Percentiles rank a stretch among this genome's conserved stretches.
These are phyloP conservation scores for Hormiphora californensis DNA, from an alignment of 37 sponge, comb jelly and placozoan genomes.

Conservation along the genomic window DNA sequence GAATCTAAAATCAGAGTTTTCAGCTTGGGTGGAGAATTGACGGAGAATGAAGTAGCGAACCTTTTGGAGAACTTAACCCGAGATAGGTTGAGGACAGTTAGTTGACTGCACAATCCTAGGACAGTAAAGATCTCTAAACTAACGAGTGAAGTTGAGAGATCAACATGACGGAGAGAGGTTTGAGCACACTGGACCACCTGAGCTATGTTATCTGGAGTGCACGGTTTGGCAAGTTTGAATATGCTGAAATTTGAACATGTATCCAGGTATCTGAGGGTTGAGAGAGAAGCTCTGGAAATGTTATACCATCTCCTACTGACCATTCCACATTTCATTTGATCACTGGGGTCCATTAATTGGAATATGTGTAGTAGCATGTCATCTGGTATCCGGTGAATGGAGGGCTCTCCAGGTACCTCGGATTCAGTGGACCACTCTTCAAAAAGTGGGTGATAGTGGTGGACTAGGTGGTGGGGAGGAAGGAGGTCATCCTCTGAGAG, in stretches of 20 bases:
- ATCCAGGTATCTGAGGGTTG: no score
- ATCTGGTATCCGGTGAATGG: neutral
- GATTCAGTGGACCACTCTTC: no score
- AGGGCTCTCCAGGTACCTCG: neutral
- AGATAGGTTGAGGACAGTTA: neutral
- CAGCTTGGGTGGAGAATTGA: neutral
- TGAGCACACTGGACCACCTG: no score
- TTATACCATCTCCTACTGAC: conserved; percentile 46
- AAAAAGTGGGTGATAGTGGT: no score
- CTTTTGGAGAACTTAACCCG: neutral
- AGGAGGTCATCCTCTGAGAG: no score
- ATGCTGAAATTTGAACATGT: conserved; percentile 44
- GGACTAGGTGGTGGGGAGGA: no score
- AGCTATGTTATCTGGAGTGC: neutral
- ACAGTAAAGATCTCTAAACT: no score
- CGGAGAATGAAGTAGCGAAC: neutral
- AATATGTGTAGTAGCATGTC: neutral
- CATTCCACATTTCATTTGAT: neutral
- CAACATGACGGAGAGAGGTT: no score
- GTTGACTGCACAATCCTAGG: neutral
- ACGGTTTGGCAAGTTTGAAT: conserved; percentile 3
- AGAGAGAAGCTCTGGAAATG: no score
- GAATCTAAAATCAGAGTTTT: neutral
- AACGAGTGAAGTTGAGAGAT: no score
- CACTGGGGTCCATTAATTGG: no score